These are phyloP conservation scores for Globodera ellingtonae DNA, from an alignment of 1,140 invertebrate genomes.

Conservation along the genomic window DNA sequence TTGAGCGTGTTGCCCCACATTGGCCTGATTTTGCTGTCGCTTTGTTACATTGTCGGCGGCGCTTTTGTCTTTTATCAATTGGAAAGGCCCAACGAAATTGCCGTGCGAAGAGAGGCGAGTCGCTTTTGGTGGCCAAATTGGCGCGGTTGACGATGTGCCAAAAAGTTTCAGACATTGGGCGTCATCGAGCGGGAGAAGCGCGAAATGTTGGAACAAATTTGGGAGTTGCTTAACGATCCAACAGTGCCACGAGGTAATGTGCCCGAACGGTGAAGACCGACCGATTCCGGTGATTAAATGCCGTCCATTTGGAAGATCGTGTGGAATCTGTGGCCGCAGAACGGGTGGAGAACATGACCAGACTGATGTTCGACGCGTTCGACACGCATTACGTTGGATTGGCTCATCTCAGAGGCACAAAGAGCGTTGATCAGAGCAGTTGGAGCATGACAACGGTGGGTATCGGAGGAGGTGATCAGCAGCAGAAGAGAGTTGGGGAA, in stretches of 20 bases:
- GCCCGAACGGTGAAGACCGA: not conserved
- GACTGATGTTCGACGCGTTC: constrained; percentile 63
- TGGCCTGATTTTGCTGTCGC: constrained; percentile 51
- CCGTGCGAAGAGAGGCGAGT: constrained; percentile 37
- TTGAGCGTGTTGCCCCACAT: constrained; percentile 47
- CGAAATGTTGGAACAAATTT: constrained; percentile 46
- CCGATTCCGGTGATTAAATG: not conserved
- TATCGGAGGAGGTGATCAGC: no score
- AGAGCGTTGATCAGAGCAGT: constrained; percentile 36
- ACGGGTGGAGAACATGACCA: constrained; percentile 60
- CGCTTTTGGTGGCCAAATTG: not conserved
- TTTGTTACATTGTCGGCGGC: constrained; percentile 52
- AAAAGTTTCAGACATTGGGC: constrained; percentile 19
- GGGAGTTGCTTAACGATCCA: constrained; percentile 41
- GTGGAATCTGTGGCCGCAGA: constrained; percentile 46
- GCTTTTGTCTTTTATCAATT: constrained; percentile 54
- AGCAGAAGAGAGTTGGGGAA: not conserved
- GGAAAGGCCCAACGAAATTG: constrained; percentile 52
- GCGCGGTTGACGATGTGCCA: no score
- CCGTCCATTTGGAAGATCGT: not conserved
- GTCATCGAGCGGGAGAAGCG: constrained; percentile 43
- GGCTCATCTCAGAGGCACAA: constrained; percentile 35
- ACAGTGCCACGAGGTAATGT: constrained; percentile 20
- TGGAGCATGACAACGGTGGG: constrained; percentile 62
- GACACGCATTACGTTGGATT: constrained; percentile 62